Evolutionary conservation across 2,113 vertebrate genomes (phyloP), one percentile per base, ranked within the genome.

Genomic region (Halcyon senegalensis): DNA sequence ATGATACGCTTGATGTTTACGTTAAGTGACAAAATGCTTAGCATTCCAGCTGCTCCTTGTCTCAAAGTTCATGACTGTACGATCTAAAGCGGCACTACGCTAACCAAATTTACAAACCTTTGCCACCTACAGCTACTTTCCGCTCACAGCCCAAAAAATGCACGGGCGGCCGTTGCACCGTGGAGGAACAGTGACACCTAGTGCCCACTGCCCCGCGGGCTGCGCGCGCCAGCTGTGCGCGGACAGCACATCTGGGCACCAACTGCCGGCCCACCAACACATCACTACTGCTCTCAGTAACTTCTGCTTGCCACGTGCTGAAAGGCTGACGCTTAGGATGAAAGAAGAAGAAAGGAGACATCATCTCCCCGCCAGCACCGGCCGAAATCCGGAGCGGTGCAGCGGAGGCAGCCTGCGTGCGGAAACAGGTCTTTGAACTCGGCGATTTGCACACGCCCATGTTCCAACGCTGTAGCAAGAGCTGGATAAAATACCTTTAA

Each of bases 151-250:
- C 98, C 83, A 96, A 98, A 97, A 97, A 95, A 5, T 98, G 98
- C 93, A 56, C 67, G 0, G 37, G 86, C 20, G 5, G 94, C 31
- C 4, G 84, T 68, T 25, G 16, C 68, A 19, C 31, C 19, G 79
- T 78, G 44, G 97, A 95, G 87, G 80, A 89, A 92, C 94, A 98
- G 95, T 97, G 97, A 96, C 97, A 98, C 74, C 98, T 98, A 96
- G 97, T 63, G 98, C 96, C 86, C 93, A 85, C 83, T 1, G 43
- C 37, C 70, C 35, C 7, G 43, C 35, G 9, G 90, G 72, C 81
- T 11, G 53, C 2, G 27, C 62, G 4, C 16, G 6, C 78, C 95
- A 89, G 90, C 74, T 82, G 80, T 6, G 5, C 0, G 2, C 35
- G 41, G 27, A 56, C 48, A 0, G 14, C 90, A 74, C 92, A 89